Evolutionary conservation across 2,888 invertebrate genomes (phyloP).

Genomic region (Amblyjoppa fuscipennis): DNA sequence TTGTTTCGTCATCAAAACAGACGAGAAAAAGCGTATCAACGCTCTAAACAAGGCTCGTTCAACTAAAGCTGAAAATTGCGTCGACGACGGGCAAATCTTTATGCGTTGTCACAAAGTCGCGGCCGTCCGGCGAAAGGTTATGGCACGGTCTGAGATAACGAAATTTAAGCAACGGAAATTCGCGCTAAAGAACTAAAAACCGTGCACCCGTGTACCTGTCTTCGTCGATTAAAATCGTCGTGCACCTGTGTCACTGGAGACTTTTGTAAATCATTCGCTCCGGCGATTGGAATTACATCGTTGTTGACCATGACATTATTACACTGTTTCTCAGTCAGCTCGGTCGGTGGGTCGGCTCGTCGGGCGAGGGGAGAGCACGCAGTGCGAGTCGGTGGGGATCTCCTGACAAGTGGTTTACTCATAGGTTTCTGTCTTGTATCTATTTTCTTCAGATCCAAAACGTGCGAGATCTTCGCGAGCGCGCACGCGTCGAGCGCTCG

Average conservation of each 20-base stretch:
- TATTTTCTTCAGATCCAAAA: neutral
- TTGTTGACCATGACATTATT: conserved; percentile 69
- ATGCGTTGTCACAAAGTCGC: neutral
- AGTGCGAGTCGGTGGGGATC: neutral
- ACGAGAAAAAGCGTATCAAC: neutral
- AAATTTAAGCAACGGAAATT: neutral
- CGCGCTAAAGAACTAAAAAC: neutral
- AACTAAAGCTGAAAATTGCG: no score
- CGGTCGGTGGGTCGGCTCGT: conserved; percentile 27
- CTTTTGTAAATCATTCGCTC: conserved; percentile 57
- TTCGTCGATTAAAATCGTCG: conserved; percentile 47
- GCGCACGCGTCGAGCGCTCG: neutral
- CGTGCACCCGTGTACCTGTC: neutral
- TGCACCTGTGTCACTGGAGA: conserved; percentile 41
- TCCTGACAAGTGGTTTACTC: conserved; percentile 37
- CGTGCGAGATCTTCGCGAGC: neutral
- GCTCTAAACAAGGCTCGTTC: neutral
- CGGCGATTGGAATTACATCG: conserved; percentile 64
- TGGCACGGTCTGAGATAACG: neutral
- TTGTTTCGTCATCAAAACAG: neutral
- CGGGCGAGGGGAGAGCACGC: conserved; percentile 2
- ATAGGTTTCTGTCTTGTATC: conserved; percentile 6
- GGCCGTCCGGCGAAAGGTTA: neutral
- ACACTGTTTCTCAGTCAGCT: conserved; percentile 59
- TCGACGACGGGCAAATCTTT: neutral